phyloP scores from a whole-genome alignment of 2,113 vertebrate genomes.

The Redunca redunca region DNA sequence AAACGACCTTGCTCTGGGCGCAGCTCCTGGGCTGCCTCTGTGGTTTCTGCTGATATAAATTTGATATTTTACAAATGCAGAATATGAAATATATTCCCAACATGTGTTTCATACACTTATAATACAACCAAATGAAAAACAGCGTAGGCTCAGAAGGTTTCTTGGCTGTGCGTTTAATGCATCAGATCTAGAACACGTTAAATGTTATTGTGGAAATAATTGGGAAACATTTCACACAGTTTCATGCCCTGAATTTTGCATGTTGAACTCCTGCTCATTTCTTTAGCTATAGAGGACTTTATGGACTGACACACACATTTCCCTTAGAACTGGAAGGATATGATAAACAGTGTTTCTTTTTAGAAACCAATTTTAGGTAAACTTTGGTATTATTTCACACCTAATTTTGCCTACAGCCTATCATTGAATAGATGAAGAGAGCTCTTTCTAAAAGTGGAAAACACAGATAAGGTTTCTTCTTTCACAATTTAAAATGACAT shows the following conservation, averaged over 20 bases:
- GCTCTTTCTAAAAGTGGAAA: background rate
- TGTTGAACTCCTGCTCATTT: slow-evolving; percentile 34
- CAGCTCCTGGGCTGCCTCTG: slow-evolving; percentile 77
- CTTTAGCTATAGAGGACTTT: background rate
- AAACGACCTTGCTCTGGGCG: slow-evolving; percentile 62
- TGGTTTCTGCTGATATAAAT: slow-evolving; percentile 84
- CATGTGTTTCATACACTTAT: slow-evolving; percentile 83
- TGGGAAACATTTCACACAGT: slow-evolving; percentile 87
- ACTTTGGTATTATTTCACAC: slow-evolving; percentile 15
- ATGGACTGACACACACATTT: slow-evolving; percentile 29
- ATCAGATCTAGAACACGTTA: slow-evolving; percentile 82
- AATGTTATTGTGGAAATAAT: slow-evolving; percentile 85
- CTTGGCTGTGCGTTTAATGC: slow-evolving; percentile 76
- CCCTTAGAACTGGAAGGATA: background rate
- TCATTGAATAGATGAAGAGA: background rate
- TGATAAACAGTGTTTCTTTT: background rate
- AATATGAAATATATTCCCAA: slow-evolving; percentile 85
- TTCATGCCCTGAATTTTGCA: slow-evolving; percentile 56
- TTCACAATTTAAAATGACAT: background rate
- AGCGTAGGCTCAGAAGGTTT: slow-evolving; percentile 76
- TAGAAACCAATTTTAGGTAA: slow-evolving; percentile 21
- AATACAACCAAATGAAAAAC: slow-evolving; percentile 84
- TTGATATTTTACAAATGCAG: slow-evolving; percentile 86
- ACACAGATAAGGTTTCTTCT: background rate
- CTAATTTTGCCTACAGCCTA: background rate